A percentile compares a stretch with the other conserved stretches of the same genome.
These are phyloP conservation scores for Collichthys lucidus DNA, from an alignment of 2,113 vertebrate genomes.

Conservation along the genomic window DNA sequence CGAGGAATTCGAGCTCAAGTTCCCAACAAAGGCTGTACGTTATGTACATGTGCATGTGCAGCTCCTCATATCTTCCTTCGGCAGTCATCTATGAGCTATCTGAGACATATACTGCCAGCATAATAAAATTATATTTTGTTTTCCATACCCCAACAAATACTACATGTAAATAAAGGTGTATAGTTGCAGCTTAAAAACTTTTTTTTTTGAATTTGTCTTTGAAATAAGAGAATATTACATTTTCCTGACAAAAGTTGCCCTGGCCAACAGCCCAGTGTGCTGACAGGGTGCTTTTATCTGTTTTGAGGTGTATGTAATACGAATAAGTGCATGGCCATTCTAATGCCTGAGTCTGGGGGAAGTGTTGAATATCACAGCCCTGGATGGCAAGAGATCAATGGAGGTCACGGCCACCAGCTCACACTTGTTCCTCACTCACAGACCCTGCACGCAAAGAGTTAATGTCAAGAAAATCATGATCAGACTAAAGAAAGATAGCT, in stretches of 20 bases:
- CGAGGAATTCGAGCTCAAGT: too few species aligned
- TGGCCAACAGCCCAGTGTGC: slow-evolving; percentile 41
- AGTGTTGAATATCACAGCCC: slow-evolving; percentile 46
- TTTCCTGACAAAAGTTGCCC: slow-evolving; percentile 43
- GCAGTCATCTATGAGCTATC: slow-evolving; percentile 5
- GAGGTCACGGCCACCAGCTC: slow-evolving; percentile 19
- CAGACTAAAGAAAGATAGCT: slow-evolving; percentile 12
- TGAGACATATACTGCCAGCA: slow-evolving; percentile 24
- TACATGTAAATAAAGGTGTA: slow-evolving; percentile 29
- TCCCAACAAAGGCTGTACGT: neutral
- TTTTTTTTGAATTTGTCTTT: too few species aligned
- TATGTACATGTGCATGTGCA: slow-evolving; percentile 2
- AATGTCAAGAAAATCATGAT: slow-evolving; percentile 31
- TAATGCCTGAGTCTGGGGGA: slow-evolving; percentile 37
- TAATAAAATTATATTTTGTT: slow-evolving; percentile 16
- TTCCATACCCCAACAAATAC: slow-evolving; percentile 21
- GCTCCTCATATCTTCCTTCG: neutral
- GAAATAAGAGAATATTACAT: slow-evolving; percentile 62
- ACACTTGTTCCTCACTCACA: slow-evolving; percentile 42
- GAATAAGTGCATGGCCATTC: slow-evolving; percentile 52
- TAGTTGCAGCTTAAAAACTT: slow-evolving; percentile 23
- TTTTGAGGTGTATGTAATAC: slow-evolving; percentile 22
- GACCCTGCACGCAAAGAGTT: slow-evolving; percentile 13
- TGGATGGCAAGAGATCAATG: slow-evolving; percentile 69
- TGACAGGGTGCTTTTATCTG: slow-evolving; percentile 39